Conservation (phyloP, 2,888 invertebrate species). For the Tipula helvola region DNA sequence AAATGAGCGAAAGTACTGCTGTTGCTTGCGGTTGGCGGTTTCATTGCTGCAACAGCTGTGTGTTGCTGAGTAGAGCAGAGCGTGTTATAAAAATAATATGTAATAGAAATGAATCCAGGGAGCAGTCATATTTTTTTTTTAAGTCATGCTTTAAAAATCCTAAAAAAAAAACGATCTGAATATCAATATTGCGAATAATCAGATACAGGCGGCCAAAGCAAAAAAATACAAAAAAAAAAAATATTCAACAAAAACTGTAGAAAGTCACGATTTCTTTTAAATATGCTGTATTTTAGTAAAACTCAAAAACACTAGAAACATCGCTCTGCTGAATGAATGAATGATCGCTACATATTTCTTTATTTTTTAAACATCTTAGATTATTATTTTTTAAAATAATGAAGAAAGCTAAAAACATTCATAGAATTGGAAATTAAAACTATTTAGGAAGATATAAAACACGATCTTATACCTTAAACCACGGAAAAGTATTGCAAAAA, state of each 20-base stretch:
- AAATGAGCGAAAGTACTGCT: conserved; percentile 10
- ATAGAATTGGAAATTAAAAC: background rate
- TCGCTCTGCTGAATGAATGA: background rate
- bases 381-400: background rate
- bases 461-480: background rate
- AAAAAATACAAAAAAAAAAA: background rate
- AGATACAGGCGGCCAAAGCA: background rate
- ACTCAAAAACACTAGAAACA: background rate
- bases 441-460: background rate
- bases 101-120: conserved; percentile 5
- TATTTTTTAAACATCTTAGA: background rate
- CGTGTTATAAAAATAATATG: background rate
- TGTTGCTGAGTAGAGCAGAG: conserved; percentile 8
- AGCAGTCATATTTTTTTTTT: background rate
- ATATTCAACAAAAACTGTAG: background rate
- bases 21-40: conserved; percentile 4
- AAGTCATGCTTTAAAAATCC: conserved; percentile 5
- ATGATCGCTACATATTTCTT: background rate
- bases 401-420: background rate
- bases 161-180: background rate
- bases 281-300: background rate
- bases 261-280: background rate
- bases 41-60: conserved; percentile 9
- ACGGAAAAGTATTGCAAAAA: background rate
- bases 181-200: background rate